These are phyloP conservation scores for Sceloporus undulatus DNA, from an alignment of 2,113 vertebrate species.

Conservation along the genomic window DNA sequence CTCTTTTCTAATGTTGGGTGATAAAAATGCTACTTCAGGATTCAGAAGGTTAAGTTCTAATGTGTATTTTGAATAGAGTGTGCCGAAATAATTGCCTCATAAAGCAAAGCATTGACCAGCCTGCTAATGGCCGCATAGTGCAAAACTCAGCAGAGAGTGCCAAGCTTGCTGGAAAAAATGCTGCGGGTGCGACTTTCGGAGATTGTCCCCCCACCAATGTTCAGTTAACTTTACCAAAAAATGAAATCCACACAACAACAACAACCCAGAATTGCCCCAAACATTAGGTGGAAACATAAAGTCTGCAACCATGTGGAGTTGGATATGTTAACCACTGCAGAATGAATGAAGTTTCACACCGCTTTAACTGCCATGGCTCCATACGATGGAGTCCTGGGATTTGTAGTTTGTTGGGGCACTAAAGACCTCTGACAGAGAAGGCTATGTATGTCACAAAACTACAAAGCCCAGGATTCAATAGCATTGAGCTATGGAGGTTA, in stretches of 20 bases:
- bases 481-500: no score
- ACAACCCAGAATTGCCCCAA: background rate
- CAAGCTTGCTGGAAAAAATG: constrained; percentile 88
- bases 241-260: no score
- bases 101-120: constrained; percentile 90
- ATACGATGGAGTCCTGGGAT: no score
- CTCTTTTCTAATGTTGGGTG: constrained; percentile 90
- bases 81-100: constrained; percentile 93
- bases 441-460: no score
- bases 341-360: no score
- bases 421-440: no score
- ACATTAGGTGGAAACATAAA: background rate
- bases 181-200: constrained; percentile 80
- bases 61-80: constrained; percentile 93
- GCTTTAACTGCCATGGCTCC: no score
- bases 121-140: constrained; percentile 86
- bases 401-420: no score
- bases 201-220: constrained; percentile 56
- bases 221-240: constrained; percentile 69
- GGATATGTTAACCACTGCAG: no score
- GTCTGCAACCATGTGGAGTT: background rate
- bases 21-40: constrained; percentile 93
- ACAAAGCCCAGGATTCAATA: no score
- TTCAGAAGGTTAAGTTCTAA: constrained; percentile 96
- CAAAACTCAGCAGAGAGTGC: constrained; percentile 89